Percentiles rank a stretch among this genome's conserved stretches.
phyloP scores from a whole-genome alignment of 2,797 vertebrate species.

The Menidia menidia region DNA sequence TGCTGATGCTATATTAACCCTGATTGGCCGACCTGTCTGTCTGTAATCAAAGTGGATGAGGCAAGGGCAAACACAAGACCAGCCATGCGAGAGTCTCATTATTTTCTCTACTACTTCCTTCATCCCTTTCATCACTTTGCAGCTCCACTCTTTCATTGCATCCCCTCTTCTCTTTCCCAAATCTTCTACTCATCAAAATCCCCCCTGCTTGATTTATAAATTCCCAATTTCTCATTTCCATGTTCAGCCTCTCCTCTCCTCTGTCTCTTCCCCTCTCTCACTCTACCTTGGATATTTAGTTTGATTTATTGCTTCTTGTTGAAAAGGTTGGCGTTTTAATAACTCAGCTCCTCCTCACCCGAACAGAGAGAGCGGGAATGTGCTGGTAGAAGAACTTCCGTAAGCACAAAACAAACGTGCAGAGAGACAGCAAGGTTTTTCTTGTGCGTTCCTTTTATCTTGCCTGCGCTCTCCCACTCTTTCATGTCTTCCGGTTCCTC shows the following conservation, averaged over 20 bases:
- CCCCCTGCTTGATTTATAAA: constrained; percentile 62
- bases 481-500: constrained; percentile 72
- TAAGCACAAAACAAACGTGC: constrained; percentile 82
- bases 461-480: constrained; percentile 57
- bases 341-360: constrained; percentile 83
- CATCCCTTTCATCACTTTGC: constrained; percentile 63
- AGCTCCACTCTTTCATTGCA: constrained; percentile 47
- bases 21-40: constrained; percentile 58
- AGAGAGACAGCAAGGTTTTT: constrained; percentile 64
- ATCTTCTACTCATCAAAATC: constrained; percentile 72
- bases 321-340: constrained; percentile 87
- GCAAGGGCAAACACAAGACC: constrained; percentile 25
- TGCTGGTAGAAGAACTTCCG: constrained; percentile 75
- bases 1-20: constrained; percentile 55
- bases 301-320: constrained; percentile 87
- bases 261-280: constrained; percentile 26
- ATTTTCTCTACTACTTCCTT: constrained; percentile 52
- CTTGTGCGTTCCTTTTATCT: constrained; percentile 68
- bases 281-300: constrained; percentile 79
- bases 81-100: constrained; percentile 53
- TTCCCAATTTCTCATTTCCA: constrained; percentile 72
- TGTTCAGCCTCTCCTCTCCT: constrained; percentile 41
- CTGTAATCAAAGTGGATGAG: constrained; percentile 62
- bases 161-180: constrained; percentile 65
- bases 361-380: constrained; percentile 61